phyloP scores from a whole-genome alignment of 2,888 invertebrate species.

The Nymphalis urticae region DNA sequence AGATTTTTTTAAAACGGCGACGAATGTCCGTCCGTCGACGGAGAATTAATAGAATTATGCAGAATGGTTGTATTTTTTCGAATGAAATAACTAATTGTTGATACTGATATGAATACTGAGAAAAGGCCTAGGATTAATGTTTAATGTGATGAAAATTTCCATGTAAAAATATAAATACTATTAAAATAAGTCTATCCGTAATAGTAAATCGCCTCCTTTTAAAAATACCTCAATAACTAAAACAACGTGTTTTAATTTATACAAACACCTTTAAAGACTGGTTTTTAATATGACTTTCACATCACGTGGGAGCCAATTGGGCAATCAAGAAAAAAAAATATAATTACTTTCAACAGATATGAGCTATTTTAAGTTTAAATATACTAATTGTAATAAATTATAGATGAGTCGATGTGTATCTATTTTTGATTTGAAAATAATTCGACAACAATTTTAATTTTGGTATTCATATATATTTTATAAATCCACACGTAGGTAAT shows the following conservation, averaged over 20 bases:
- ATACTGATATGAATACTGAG: slow-evolving; percentile 73
- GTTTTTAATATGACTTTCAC: slow-evolving; percentile 32
- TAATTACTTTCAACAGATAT: slow-evolving; percentile 10
- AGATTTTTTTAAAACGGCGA: slow-evolving; percentile 67
- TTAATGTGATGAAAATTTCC: slow-evolving; percentile 80
- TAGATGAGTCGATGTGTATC: background rate
- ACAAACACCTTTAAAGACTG: slow-evolving; percentile 38
- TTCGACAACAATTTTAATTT: background rate
- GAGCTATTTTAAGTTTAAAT: slow-evolving; percentile 3
- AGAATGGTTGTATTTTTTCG: slow-evolving; percentile 79
- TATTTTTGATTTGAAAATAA: background rate
- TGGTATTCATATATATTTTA: too few species aligned
- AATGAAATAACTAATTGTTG: slow-evolving; percentile 72
- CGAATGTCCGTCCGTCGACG: slow-evolving; percentile 59
- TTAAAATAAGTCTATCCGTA: slow-evolving; percentile 77
- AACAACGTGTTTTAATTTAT: slow-evolving; percentile 66
- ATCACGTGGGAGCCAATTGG: background rate
- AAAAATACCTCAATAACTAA: slow-evolving; percentile 79
- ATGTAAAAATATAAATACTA: slow-evolving; percentile 82
- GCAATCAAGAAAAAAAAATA: slow-evolving; percentile 30
- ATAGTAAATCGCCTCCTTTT: slow-evolving; percentile 80
- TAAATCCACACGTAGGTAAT: too few species aligned
- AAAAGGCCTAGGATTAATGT: slow-evolving; percentile 77
- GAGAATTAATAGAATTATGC: slow-evolving; percentile 66
- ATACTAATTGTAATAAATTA: slow-evolving; percentile 21